Base-by-base conservation (phyloP, 2,113 vertebrate species). In the Anas platyrhynchos region DNA sequence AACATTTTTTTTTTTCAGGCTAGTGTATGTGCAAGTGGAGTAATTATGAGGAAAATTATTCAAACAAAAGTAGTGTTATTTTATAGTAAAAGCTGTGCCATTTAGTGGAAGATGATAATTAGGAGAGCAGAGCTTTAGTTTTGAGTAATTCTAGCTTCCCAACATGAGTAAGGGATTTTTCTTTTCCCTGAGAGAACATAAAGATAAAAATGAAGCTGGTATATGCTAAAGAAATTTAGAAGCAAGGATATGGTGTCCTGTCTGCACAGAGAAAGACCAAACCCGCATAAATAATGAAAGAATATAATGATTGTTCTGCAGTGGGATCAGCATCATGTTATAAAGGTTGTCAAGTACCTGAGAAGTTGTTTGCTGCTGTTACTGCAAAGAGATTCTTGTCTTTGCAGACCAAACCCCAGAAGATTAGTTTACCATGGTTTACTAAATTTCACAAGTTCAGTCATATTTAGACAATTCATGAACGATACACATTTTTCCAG, bases 201-300 rank as follows among this genome's bases (percentile, higher is more conserved):
- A 81, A 59, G 71, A 59, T 80, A 69, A 69, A 92, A 85, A 8
- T 16, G 66, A 93, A 96, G 74, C n/a, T 62, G 16, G 11, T 91
- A 32, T 21, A 26, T 75, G 69, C 44, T 63, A 17, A 89, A 87
- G 80, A 92, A 94, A 46, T 46, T 21, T 68, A 77, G 86, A 93
- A 69, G 83, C 73, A 84, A 85, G 84, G 93, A 54, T 94, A 73
- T 16, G 44, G 26, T 96, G 68, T 93, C 89, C 65, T 95, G 66
- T 89, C 83, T 69, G 65, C 38, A 34, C 55, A 73, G 80, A 68
- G 82, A 81, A 84, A 84, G 73, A 76, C 52, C 61, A 73, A 67
- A 72, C 89, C 36, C 36, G 55, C 79, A 95, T 97, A 87, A 97
- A 97, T 98, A 98, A 97, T 98, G 72, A 62, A 97, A 36, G 32